Base-by-base conservation (phyloP, 2,113 vertebrate genomes). In the Malurus alboscapulatus region DNA sequence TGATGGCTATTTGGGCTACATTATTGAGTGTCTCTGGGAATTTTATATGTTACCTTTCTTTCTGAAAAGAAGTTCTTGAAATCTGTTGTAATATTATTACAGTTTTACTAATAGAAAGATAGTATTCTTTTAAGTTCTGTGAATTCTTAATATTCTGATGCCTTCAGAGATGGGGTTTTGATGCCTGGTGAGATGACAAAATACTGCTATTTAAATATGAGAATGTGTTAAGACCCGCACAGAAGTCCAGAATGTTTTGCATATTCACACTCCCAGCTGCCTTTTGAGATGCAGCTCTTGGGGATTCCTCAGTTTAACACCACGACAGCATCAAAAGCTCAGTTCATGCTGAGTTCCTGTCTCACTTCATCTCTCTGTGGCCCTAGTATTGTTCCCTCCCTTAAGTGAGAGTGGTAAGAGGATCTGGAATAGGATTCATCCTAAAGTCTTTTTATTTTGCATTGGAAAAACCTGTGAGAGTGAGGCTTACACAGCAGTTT, bases 291-390 rank as follows among this genome's bases (percentile, higher is more conserved):
- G 69, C 45, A 81, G 57, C 68, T 92, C 86, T 72, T 77, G 34
- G 42, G 76, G 53, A 75, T 94, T 95, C 76, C 45, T 93, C 57
- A 81, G n/a, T 67, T 88, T 72, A 92, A 55, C 59, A 81, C 34
- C 53, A 87, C 3, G 10, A 27, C 36, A 61, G 36, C 80, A 65
- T 92, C 76, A 81, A 94, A 92, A 93, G 53, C 57, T 65, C n/a
- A 36, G 36, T 67, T 84, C 57, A 66, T 81, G 76, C 76, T 88
- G 65, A 53, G 45, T 77, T 77, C 38, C 54, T 78, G 65, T 88
- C 38, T 94, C 61, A 42, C 57, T 92, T 77, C 42, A 34, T 84
- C 44, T 91, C 66, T 80, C 27, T 55, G 48, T 2, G 4, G 65
- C 73, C 36, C 19, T 65, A 65, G 59, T 10, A 14, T 57, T 89